Evolutionary conservation across 2,888 invertebrate species (phyloP).

Genomic region (Mimachlamys varia): DNA sequence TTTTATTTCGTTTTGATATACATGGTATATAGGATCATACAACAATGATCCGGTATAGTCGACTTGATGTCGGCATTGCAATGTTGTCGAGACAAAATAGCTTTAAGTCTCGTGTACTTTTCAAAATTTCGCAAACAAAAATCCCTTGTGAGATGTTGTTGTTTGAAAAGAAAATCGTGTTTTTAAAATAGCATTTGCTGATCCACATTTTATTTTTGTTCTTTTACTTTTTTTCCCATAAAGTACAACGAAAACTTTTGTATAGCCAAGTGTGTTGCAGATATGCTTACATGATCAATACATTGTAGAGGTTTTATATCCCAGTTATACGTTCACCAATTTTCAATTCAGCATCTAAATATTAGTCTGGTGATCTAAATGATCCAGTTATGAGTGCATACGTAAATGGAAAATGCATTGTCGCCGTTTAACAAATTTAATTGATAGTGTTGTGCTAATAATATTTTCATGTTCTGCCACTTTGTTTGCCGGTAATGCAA

Average conservation of each 20-base stretch:
- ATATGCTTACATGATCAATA: background rate
- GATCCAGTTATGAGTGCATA: background rate
- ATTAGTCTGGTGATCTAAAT: background rate
- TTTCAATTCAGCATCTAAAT: background rate
- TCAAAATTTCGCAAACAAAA: background rate
- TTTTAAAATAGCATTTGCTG: no score
- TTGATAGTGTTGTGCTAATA: background rate
- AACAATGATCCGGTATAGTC: background rate
- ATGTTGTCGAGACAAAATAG: background rate
- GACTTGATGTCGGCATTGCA: conserved; percentile 2
- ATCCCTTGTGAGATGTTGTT: no score
- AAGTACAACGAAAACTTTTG: background rate
- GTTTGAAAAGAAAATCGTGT: no score
- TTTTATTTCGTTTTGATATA: conserved; percentile 34
- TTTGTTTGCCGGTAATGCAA: background rate
- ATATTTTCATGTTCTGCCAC: background rate
- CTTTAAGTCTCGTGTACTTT: background rate
- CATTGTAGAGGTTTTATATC: background rate
- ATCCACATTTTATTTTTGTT: no score
- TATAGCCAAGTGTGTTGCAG: background rate
- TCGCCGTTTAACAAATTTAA: background rate
- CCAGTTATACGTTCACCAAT: background rate
- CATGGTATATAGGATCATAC: background rate
- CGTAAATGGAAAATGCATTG: background rate
- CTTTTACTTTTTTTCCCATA: no score